Base-by-base conservation (phyloP, 2,113 vertebrate species). In the Bos javanicus region DNA sequence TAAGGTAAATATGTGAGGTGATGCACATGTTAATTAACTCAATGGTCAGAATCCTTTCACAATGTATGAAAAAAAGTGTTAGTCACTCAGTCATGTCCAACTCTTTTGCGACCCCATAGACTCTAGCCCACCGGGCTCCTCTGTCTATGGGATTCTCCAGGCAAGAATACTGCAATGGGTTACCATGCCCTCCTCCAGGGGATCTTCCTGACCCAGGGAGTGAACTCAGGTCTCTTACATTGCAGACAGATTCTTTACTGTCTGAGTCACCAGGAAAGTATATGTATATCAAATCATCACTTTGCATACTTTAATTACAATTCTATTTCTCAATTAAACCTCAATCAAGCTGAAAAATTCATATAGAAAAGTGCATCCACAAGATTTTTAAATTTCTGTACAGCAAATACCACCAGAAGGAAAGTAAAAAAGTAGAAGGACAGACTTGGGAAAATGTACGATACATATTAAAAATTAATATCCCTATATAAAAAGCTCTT, bases 401-500 rank as follows among this genome's bases (percentile, higher is more conserved):
- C 6, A 86, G 56, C 14, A 91, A 95, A 36, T n/a, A 91, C 26
- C 1, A 33, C 23, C n/a, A 33, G 16, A 57, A 89, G 48, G 76
- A 85, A 95, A 91, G 39, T 93, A 85, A 85, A 93, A 39, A 97
- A 86, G 36, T 54, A 90, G 23, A 83, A 87, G 39, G 62, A 56
- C 23, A 71, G 60, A 87, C 36, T 82, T 57, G 60, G 88, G 48
- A 59, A 96, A 95, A 91, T 13, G 39, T 76, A 59, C 11, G 26
- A 54, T 15, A 78, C 26, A 9, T 89, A 60, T 76, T 64, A 76
- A 89, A 93, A 54, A 28, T 76, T 50, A 94, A 30, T 91, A 91
- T 57, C 14, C 78, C 12, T 56, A 74, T 93, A 33, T 81, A 78
- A 76, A 93, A 94, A 87, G 14, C n/a, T 64, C 76, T 64, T 85